Base-by-base conservation (phyloP, 2,797 vertebrate genomes). In the Petrocephalus sullivani region DNA sequence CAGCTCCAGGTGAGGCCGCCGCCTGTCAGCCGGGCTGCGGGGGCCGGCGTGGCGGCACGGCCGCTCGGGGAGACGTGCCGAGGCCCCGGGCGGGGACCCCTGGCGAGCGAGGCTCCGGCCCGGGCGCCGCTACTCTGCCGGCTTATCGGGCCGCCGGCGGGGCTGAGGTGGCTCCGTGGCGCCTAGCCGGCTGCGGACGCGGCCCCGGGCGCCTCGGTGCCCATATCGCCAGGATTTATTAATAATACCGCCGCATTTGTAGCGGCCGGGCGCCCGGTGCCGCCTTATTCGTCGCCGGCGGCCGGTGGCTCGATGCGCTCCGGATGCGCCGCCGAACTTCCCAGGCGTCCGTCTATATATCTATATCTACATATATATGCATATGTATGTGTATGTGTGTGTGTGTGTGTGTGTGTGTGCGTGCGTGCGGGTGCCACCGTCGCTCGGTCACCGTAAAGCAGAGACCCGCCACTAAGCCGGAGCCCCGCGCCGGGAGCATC, bases 1-100 rank as follows among this genome's bases (percentile, higher is more conserved):
- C 96, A 95, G 96, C 94, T 98, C 98, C 95, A 98, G 98, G 98
- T 99, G 96, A 96, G 53, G 89, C 21, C 81, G 21, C 49, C 4
- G 37, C 64, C 64, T 71, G 64, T 71, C 64, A 71, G 64, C 64
- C 64, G 64, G 64, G 28, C 33, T 71, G 41, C 37, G 64, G 58
- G 0, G 46, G 86, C 49, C 21, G 21, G 58, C 0, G 16, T 46
- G 23, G 58, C 33, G 64, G 61, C 21, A 64, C 28, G 10, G 28
- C 23, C 28, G 28, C 64, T 67, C 23, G 23, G 64, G 64, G 33
- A 33, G 64, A 10, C 12, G 85, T 67, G 2, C 23, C 64, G 41
- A 81, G 37, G 75, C 37, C 54, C 7, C 10, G 0, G 4, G 41
- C 82, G 64, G 64, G 28, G 64, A 71, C 64, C 64, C 64, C 64